Conservation (phyloP, 2,888 invertebrate genomes). For the Abrostola triplasia region DNA sequence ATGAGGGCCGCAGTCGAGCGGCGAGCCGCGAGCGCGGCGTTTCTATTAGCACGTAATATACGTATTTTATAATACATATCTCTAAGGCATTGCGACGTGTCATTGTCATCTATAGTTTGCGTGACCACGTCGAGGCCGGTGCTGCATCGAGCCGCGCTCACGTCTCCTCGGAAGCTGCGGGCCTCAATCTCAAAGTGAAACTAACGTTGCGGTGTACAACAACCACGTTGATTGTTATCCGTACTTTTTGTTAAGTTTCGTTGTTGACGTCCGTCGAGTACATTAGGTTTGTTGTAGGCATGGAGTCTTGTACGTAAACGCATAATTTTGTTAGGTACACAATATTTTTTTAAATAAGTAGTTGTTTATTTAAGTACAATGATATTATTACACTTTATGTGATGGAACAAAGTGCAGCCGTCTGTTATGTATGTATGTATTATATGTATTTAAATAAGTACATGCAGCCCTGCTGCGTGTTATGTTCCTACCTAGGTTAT, state of each 20-base stretch:
- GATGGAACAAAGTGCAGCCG: not conserved
- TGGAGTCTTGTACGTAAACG: not conserved
- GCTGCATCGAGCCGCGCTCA: constrained; percentile 3
- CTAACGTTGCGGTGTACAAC: constrained; percentile 38
- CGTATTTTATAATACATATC: constrained; percentile 10
- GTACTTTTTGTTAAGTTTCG: not conserved
- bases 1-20: not conserved
- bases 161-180: constrained; percentile 18
- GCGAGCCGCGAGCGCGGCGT: constrained; percentile 18
- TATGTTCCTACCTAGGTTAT: too few relatives aligned
- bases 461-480: too few relatives aligned
- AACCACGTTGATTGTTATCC: constrained; percentile 7
- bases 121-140: constrained; percentile 10
- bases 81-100: constrained; percentile 7
- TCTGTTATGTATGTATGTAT: not conserved
- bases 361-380: constrained; percentile 4
- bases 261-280: not conserved
- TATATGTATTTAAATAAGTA: not conserved
- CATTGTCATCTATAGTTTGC: constrained; percentile 4
- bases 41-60: constrained; percentile 23
- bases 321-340: constrained; percentile 1
- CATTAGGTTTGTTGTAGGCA: not conserved
- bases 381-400: constrained; percentile 1
- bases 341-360: not conserved
- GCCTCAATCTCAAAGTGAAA: constrained; percentile 40